Percentiles rank a stretch among this genome's conserved stretches.
Conservation (phyloP, 2,888 invertebrate species). For the Disparrhopalites patrizii region DNA sequence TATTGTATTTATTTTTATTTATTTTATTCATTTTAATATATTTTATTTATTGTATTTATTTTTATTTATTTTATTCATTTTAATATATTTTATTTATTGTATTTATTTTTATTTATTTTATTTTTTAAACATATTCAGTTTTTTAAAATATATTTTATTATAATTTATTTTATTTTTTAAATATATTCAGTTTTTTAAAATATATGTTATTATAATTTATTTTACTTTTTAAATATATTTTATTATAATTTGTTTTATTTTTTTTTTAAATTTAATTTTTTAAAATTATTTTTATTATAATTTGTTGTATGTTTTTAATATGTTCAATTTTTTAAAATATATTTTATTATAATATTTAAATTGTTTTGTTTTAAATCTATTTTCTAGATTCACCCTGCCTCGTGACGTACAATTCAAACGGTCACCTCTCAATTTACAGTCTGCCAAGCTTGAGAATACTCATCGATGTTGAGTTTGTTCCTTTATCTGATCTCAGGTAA, state of each 20-base stretch:
- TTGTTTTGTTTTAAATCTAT: slow-evolving; percentile 24
- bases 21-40: neutral
- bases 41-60: neutral
- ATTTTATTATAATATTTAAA: slow-evolving; percentile 17
- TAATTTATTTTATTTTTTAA: too few relatives aligned
- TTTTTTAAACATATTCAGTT: neutral
- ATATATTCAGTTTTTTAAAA: too few relatives aligned
- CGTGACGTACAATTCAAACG: slow-evolving; percentile 89
- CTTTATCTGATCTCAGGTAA: slow-evolving; percentile 89
- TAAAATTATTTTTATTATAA: neutral
- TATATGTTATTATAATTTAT: neutral
- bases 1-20: neutral
- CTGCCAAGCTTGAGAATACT: slow-evolving; percentile 91
- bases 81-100: neutral
- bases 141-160: neutral
- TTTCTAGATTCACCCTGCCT: slow-evolving; percentile 87
- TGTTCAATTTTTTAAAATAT: slow-evolving; percentile 1
- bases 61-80: slow-evolving; percentile 2
- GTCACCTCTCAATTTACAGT: slow-evolving; percentile 88
- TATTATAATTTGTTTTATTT: too few relatives aligned
- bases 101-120: neutral
- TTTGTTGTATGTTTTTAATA: neutral
- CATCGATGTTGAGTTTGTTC: slow-evolving; percentile 89
- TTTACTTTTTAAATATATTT: too few relatives aligned
- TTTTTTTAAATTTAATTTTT: neutral